Evolutionary conservation across 2,888 invertebrate genomes (phyloP), one percentile per base, ranked within the genome.

Genomic region (Ochropleura leucogaster): DNA sequence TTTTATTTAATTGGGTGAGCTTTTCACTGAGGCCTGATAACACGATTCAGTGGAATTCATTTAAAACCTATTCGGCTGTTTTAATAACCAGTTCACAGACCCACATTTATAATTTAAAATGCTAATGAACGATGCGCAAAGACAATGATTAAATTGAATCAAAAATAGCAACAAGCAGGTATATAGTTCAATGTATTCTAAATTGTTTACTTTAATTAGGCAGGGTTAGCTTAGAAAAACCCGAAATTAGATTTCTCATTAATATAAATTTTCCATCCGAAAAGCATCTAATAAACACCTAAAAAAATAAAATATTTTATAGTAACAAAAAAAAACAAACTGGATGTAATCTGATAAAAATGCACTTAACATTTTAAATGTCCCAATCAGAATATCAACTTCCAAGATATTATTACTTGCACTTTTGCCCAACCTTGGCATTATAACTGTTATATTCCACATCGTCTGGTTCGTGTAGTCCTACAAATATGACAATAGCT

Each of bases 351-450:
- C 40, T 20, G 40, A 59, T 51, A 80, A 59, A 40, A 75, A 72
- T 49, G 60, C 49, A 53, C 81, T 65, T 83, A 72, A 71, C 79
- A 70, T 83, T 83, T 68, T 65, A 62, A 68, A 66, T 66, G 68
- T n/a, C 18, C 46, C 40, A 71, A 63, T 71, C 67, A 30, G 47
- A 79, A 63, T 57, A 51, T 30, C 64, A 72, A 74, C 69, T 80
- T 80, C 64, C 46, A 74, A 65, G 12, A 57, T 53, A 66, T 70
- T 65, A 60, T 65, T 62, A 44, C 14, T 40, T 49, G 20, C 59
- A 60, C 1, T 47, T 72, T 68, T 55, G 42, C 4, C 18, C 47
- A 74, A 66, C 83, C 84, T 85, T 85, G 80, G 47, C 55, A 73
- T 74, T 75, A 55, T 20, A 62, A 55, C 0, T 74, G 14, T 55